Base-by-base conservation (phyloP, 2,888 invertebrate species). In the Drosophila engyochracea region DNA sequence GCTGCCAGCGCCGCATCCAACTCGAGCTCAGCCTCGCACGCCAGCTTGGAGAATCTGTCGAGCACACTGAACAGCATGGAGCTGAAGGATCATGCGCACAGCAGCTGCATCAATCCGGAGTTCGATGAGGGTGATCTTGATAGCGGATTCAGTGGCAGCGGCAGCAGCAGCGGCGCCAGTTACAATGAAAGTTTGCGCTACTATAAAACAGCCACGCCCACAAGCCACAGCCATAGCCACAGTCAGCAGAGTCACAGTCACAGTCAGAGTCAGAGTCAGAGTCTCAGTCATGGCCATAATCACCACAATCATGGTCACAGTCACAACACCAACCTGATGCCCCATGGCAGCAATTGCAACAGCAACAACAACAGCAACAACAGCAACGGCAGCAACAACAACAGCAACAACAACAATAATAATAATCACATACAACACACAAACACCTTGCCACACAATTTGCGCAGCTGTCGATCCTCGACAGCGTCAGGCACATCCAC, bases 91-190 rank as follows among this genome's bases (percentile, higher is more conserved):
- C 93, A 93, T 68, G 79, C 87, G 37, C 79, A 89, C 59, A 91
- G 86, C 74, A 93, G 93, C 72, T 93, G 93, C 88, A 92, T 93
- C 70, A 93, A 93, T 82, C 92, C 93, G 10, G 93, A 93, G 69
- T 93, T 93, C 74, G 93, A 93, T 72, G 93, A 93, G 83, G 94
- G 93, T 49, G 96, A 96, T 93, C 94, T 97, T 92, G 97, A 97
- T 93, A 97, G 97, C 92, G 97, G 97, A 69, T 97, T 97, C 93
- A 94, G 94, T 76, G 93, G 93, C 94, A 93, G 93, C 79, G 93
- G 94, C 84, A 97, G 97, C 94, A 97, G 96, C 91, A 97, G 96
- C 93, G 97, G 96, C 91, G 96, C 96, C 93, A 97, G 97, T 94
- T 97, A 97, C 93, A 96, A 96, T 44, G 96, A 96, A 84, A 96